These are phyloP conservation scores for Chrysocyon brachyurus DNA, from an alignment of 2,797 vertebrate genomes.

Conservation along the genomic window DNA sequence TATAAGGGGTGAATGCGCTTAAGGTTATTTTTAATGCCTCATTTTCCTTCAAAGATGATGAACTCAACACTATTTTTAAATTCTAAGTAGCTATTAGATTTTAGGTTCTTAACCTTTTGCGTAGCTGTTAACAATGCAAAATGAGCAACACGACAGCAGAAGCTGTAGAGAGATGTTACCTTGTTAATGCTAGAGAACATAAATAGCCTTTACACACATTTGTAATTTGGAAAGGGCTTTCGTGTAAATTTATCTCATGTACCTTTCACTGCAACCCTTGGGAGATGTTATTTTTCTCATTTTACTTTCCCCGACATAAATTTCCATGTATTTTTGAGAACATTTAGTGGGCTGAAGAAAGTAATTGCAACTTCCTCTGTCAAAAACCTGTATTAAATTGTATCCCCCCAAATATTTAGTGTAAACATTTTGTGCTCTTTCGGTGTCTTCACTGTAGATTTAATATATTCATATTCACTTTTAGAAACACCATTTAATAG, in stretches of 20 bases:
- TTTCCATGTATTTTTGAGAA: not conserved
- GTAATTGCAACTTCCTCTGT: not conserved
- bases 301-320: not conserved
- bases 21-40: constrained; percentile 55
- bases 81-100: constrained; percentile 56
- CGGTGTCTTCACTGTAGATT: not conserved
- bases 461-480: not conserved
- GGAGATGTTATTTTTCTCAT: not conserved
- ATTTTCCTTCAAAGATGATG: constrained; percentile 54
- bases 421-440: not conserved
- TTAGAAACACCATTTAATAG: not conserved
- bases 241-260: not conserved
- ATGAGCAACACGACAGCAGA: constrained; percentile 26
- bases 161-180: not conserved
- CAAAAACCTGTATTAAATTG: constrained; percentile 18
- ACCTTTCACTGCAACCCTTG: not conserved
- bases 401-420: not conserved
- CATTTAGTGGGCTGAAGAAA: not conserved
- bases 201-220: not conserved
- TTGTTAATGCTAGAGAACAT: not conserved
- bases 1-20: not conserved
- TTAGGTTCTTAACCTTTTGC: not conserved
- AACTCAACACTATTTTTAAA: constrained; percentile 57
- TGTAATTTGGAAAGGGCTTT: not conserved
- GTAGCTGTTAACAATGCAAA: not conserved